phyloP scores from a whole-genome alignment of 2,113 vertebrate genomes.

The Bombycilla garrulus region DNA sequence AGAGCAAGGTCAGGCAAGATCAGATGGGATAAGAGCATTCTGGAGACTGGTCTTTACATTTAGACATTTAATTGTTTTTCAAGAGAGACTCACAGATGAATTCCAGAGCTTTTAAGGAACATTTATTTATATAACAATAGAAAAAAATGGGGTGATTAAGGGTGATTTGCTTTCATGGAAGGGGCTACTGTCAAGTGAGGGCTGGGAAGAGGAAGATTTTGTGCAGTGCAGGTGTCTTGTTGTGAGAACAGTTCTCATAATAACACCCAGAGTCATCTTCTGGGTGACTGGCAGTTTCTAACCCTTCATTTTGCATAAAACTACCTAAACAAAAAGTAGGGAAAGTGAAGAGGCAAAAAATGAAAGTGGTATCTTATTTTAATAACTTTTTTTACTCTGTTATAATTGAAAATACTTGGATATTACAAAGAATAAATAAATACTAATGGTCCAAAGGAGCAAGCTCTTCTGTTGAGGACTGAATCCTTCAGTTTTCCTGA shows the following conservation, averaged over 20 bases:
- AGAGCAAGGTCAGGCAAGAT: not conserved
- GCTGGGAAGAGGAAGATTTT: not conserved
- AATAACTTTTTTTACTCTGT: not conserved
- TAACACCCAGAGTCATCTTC: not conserved
- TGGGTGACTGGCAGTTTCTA: not conserved
- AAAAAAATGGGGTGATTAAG: not conserved
- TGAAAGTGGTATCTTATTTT: not conserved
- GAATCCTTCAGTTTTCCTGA: not conserved
- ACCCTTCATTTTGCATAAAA: not conserved
- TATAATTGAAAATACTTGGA: not conserved
- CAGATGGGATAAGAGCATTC: not conserved
- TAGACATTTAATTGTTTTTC: not conserved
- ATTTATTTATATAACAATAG: not conserved
- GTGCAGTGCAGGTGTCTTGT: rapidly evolving
- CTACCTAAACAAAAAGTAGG: not conserved
- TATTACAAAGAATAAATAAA: not conserved
- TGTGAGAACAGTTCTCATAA: not conserved
- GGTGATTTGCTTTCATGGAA: not conserved
- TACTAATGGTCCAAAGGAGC: not conserved
- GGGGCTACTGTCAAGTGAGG: not conserved
- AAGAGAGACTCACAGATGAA: not conserved
- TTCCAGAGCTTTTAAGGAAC: not conserved
- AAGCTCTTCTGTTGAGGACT: not conserved
- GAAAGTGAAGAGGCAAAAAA: not conserved
- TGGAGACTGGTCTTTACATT: not conserved